Conservation (phyloP, 2,888 invertebrate species). For the Cryptus armator region DNA sequence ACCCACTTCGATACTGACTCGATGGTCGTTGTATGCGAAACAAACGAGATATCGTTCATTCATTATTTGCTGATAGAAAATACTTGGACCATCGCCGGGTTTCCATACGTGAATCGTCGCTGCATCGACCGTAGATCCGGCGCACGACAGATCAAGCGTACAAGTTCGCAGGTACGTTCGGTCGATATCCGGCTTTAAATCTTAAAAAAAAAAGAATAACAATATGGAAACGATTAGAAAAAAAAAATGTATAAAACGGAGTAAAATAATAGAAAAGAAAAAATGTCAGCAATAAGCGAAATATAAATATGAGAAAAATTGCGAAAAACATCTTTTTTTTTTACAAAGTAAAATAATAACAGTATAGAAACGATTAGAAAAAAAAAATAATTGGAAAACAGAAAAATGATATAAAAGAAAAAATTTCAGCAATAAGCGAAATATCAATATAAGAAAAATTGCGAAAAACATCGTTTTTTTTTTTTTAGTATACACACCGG, state of each 20-base stretch:
- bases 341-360: not conserved
- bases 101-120: constrained; percentile 33
- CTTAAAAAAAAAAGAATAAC: constrained; percentile 24
- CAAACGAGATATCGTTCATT: constrained; percentile 66
- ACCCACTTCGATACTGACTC: constrained; percentile 64
- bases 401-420: no score
- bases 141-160: not conserved
- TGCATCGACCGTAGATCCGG: not conserved
- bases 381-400: not conserved
- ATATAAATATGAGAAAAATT: not conserved
- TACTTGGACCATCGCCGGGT: constrained; percentile 16
- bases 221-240: not conserved
- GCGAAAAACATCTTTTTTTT: not conserved
- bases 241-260: not conserved
- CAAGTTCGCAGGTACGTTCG: constrained; percentile 24
- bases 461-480: not conserved
- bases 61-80: constrained; percentile 64
- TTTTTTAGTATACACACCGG: constrained; percentile 45
- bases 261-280: not conserved
- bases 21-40: constrained; percentile 59
- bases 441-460: not conserved
- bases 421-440: not conserved
- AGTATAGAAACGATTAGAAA: no score
- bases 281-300: not conserved
- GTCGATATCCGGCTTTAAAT: not conserved